Evolutionary conservation across 2,113 vertebrate species (phyloP).

Genomic region (Alexandromys fortis): DNA sequence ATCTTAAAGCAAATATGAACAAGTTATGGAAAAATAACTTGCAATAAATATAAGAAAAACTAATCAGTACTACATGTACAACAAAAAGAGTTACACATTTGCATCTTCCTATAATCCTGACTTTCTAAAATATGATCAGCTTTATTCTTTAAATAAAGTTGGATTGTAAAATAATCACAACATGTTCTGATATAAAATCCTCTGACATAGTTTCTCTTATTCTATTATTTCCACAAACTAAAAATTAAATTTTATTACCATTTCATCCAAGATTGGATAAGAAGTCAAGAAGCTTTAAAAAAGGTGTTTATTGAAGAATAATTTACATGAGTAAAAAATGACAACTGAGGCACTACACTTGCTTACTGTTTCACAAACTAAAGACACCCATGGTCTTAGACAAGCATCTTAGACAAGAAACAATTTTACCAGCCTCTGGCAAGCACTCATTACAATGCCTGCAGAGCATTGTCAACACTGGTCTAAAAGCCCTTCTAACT

Average conservation of each 20-base stretch:
- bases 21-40: background rate
- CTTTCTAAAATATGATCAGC: slow-evolving; percentile 15
- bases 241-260: slow-evolving; percentile 5
- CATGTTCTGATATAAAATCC: slow-evolving; percentile 25
- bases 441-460: background rate
- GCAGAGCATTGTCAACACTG: background rate
- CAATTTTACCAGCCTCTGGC: background rate
- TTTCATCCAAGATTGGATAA: background rate
- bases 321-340: background rate
- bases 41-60: background rate
- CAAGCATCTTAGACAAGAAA: background rate
- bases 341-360: background rate
- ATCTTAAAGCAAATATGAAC: background rate
- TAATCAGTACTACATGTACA: background rate
- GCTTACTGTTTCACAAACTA: background rate
- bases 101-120: slow-evolving; percentile 12
- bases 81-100: background rate
- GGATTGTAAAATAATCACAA: slow-evolving; percentile 31
- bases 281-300: background rate
- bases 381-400: background rate
- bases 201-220: background rate
- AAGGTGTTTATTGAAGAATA: background rate
- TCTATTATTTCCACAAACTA: background rate
- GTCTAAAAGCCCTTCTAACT: background rate
- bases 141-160: slow-evolving; percentile 41